These are phyloP conservation scores for Carpatolechia fugitivella DNA, from an alignment of 2,888 invertebrate genomes.

Conservation along the genomic window DNA sequence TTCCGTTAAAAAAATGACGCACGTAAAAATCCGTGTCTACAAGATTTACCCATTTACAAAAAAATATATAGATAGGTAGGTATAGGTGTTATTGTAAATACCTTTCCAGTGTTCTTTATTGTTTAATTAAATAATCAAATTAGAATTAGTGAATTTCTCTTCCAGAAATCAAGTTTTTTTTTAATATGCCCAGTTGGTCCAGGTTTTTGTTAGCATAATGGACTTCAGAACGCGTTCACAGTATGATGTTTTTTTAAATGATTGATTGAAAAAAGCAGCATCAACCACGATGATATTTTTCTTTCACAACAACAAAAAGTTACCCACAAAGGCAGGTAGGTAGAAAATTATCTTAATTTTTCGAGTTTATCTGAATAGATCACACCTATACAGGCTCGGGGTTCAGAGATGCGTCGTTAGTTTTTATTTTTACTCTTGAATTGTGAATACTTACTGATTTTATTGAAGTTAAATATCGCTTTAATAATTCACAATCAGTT, in stretches of 20 bases:
- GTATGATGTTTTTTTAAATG: no score
- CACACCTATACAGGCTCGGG: constrained; percentile 27
- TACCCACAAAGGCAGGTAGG: constrained; percentile 64
- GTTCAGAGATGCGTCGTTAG: constrained; percentile 2
- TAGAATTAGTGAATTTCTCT: no score
- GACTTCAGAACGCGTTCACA: neutral
- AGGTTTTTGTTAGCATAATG: neutral
- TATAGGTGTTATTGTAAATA: no score
- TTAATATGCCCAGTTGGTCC: neutral
- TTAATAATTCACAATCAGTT: no score
- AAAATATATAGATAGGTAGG: neutral
- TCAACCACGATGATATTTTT: neutral
- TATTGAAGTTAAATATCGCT: no score
- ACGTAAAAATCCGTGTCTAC: no score
- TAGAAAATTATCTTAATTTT: constrained; percentile 62
- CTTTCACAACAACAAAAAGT: constrained; percentile 43
- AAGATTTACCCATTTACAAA: neutral
- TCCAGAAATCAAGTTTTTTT: neutral
- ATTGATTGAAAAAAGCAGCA: neutral
- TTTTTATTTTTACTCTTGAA: neutral
- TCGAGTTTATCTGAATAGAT: constrained; percentile 55
- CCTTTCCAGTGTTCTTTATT: no score
- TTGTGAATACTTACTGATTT: no score
- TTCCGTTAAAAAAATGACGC: constrained; percentile 16
- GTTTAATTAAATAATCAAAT: no score